Evolutionary conservation across 1,140 invertebrate genomes (phyloP).

Genomic region (Nixonia krombeini): DNA sequence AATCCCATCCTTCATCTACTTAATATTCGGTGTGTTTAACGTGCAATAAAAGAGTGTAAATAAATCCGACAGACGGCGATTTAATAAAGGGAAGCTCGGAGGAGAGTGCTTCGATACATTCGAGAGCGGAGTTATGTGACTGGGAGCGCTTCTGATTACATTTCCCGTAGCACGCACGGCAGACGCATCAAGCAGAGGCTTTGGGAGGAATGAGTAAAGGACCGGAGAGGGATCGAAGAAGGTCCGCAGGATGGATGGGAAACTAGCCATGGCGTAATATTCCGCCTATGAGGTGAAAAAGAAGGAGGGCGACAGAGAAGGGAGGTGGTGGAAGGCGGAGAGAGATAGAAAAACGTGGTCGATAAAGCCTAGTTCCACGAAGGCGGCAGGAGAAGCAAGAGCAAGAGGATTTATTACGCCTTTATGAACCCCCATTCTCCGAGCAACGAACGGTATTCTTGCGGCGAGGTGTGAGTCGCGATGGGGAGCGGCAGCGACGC

Average conservation of each 20-base stretch:
- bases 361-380: conserved; percentile 36
- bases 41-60: no score
- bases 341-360: conserved; percentile 30
- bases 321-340: background rate
- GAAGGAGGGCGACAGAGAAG: background rate
- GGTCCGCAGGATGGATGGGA: background rate
- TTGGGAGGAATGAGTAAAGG: conserved; percentile 14
- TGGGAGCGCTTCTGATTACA: background rate
- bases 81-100: no score
- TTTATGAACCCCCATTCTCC: conserved; percentile 42
- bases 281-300: background rate
- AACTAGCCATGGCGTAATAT: conserved; percentile 31
- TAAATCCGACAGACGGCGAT: no score
- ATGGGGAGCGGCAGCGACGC: background rate
- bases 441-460: conserved; percentile 38
- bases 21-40: no score
- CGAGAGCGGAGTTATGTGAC: background rate
- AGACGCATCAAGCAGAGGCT: conserved; percentile 19
- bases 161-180: background rate
- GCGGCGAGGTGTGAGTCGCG: conserved; percentile 9
- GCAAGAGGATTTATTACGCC: conserved; percentile 42
- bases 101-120: background rate
- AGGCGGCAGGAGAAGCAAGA: conserved; percentile 35
- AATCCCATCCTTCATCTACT: no score
- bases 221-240: conserved; percentile 16